phyloP scores from a whole-genome alignment of 2,888 invertebrate species.

The Calliscelio sp. region DNA sequence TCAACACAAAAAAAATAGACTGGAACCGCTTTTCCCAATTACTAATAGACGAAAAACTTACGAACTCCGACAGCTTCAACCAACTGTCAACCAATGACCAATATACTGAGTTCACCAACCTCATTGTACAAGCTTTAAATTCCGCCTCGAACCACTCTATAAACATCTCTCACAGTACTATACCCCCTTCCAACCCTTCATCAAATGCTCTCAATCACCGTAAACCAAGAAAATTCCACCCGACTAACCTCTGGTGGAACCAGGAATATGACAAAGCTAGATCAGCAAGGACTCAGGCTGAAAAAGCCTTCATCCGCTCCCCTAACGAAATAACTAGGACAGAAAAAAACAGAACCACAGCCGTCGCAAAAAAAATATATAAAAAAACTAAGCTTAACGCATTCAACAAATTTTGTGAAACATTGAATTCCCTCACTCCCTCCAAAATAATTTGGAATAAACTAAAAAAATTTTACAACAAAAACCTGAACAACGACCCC shows the following conservation, averaged over 20 bases:
- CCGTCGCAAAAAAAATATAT: constrained; percentile 20
- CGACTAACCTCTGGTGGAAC: constrained; percentile 32
- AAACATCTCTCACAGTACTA: too few relatives aligned
- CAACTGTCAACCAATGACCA: too few relatives aligned
- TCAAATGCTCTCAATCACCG: not conserved
- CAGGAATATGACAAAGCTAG: constrained; percentile 14
- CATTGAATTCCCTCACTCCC: not conserved
- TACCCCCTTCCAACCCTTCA: too few relatives aligned
- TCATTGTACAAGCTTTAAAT: constrained; percentile 11
- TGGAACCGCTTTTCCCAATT: too few relatives aligned
- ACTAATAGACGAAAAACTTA: not conserved
- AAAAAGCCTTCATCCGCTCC: constrained; percentile 21
- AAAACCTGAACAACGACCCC: too few relatives aligned
- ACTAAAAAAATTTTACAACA: constrained; percentile 52
- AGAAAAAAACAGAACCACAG: constrained; percentile 32
- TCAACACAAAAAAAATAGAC: constrained; percentile 18
- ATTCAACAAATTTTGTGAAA: constrained; percentile 21
- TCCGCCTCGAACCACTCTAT: not conserved
- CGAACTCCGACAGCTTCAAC: not conserved
- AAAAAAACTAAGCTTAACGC: constrained; percentile 1
- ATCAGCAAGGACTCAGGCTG: constrained; percentile 8
- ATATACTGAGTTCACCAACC: constrained; percentile 3
- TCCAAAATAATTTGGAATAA: constrained; percentile 21
- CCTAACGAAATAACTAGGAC: not conserved
- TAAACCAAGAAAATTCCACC: not conserved